A percentile compares a stretch with the other conserved stretches of the same genome.
Conservation (phyloP, 2,888 invertebrate genomes). For the Clusia tigrina region DNA sequence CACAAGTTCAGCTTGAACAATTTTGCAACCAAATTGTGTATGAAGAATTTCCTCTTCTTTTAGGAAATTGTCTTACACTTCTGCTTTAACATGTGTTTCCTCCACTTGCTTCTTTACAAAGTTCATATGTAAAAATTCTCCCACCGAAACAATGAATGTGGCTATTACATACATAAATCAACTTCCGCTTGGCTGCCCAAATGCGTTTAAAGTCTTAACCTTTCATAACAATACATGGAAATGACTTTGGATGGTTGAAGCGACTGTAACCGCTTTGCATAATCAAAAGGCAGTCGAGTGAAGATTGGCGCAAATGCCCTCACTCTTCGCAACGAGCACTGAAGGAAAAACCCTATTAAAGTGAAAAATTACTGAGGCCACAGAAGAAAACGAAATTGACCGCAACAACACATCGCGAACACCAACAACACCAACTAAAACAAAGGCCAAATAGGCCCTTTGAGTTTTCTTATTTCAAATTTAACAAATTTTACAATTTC, state of each 20-base stretch:
- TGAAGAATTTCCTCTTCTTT: background rate
- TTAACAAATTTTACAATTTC: constrained; percentile 21
- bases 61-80: background rate
- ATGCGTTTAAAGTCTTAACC: constrained; percentile 17
- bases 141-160: constrained; percentile 21
- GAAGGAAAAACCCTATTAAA: constrained; percentile 8
- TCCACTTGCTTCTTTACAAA: background rate
- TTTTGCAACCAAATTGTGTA: background rate
- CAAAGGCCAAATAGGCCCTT: background rate
- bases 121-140: background rate
- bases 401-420: background rate
- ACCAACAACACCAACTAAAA: background rate
- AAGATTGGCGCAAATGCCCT: background rate
- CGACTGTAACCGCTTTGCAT: constrained; percentile 11
- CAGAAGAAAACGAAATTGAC: constrained; percentile 29
- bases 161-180: constrained; percentile 51
- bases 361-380: constrained; percentile 14
- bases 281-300: constrained; percentile 15
- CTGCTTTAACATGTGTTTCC: background rate
- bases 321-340: background rate
- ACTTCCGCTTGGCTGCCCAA: constrained; percentile 57
- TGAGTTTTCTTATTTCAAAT: constrained; percentile 18
- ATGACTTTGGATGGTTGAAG: background rate
- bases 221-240: constrained; percentile 12
- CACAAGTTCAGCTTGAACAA: background rate